These are phyloP conservation scores for Calypte anna DNA, from an alignment of 2,113 vertebrate genomes.

Conservation along the genomic window DNA sequence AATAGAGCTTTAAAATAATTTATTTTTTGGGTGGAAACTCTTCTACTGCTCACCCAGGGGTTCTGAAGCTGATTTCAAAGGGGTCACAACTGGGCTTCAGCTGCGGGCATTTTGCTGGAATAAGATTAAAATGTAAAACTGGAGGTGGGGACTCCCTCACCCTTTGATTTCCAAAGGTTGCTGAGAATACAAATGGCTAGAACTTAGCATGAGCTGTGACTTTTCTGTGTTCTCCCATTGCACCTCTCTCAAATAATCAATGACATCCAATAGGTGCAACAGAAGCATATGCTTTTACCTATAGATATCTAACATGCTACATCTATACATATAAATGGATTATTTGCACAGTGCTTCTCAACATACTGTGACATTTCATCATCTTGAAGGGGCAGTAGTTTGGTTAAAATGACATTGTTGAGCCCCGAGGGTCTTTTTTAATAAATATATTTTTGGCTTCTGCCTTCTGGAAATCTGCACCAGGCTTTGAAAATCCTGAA, in stretches of 20 bases:
- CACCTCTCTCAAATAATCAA: background rate
- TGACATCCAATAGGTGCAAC: background rate
- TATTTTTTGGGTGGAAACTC: background rate
- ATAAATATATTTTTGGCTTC: conserved; percentile 62
- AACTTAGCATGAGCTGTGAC: background rate
- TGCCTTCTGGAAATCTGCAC: conserved; percentile 51
- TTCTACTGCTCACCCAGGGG: background rate
- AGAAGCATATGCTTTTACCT: background rate
- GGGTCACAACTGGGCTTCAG: background rate
- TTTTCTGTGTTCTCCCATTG: background rate
- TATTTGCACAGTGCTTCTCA: conserved; percentile 37
- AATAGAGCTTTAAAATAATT: background rate
- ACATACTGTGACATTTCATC: conserved; percentile 15
- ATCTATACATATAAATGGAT: conserved; percentile 24
- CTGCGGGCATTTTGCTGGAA: accelerated
- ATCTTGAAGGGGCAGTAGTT: background rate
- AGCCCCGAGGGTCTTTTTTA: conserved; percentile 36
- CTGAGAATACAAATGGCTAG: background rate
- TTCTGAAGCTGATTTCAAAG: background rate
- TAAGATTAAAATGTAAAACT: background rate
- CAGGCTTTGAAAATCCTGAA: conserved; percentile 41
- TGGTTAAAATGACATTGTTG: conserved; percentile 23
- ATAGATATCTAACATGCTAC: background rate
- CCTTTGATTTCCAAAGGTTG: background rate
- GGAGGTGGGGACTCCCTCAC: too few relatives aligned